Evolutionary conservation across 2,797 vertebrate species (phyloP), one percentile per base, ranked within the genome.

Genomic region (Poliocrania exsul): DNA sequence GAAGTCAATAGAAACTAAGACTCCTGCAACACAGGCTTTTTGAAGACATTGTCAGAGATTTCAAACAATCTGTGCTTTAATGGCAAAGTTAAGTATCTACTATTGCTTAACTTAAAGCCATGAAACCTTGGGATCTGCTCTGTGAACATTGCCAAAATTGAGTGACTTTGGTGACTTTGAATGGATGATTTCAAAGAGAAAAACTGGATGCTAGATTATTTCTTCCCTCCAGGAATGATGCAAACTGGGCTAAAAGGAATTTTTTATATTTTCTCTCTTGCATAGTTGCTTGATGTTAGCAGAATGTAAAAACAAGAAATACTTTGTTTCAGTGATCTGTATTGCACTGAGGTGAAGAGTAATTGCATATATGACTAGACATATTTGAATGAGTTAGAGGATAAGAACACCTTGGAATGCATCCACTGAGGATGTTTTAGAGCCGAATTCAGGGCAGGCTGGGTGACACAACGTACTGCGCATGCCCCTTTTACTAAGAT

Each of bases 1-100:
- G 21, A 73, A 81, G 87, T 70, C 77, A 93, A 86, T 25, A 95
- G 93, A 96, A 96, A 91, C 86, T n/a, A 28, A 47, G 31, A 54
- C 13, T 74, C 15, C 35, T 31, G 29, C 33, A 81, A 57, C 38
- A 70, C 17, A 67, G 24, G 21, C 35, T 40, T 89, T 95, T 85
- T 70, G 50, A 88, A 94, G 84, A n/a, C 29, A 56, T 54, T 67
- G 28, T 7, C 60, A 70, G 54, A 58, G 81, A 69, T 78, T 87
- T 78, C 73, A 92, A 88, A 33, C 46, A 69, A 92, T 72, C 51
- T 75, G 13, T 64, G 25, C 35, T 90, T 61, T 81, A 86, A 73
- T 65, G 66, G 9, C 72, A 58, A 77, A 47, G 86, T 86, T 96
- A 94, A 95, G 74, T 57, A 94, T 93, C 66, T 80, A 86, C 77